These are phyloP conservation scores for Drosophila guanche DNA, from an alignment of 1,140 invertebrate species.

Conservation along the genomic window DNA sequence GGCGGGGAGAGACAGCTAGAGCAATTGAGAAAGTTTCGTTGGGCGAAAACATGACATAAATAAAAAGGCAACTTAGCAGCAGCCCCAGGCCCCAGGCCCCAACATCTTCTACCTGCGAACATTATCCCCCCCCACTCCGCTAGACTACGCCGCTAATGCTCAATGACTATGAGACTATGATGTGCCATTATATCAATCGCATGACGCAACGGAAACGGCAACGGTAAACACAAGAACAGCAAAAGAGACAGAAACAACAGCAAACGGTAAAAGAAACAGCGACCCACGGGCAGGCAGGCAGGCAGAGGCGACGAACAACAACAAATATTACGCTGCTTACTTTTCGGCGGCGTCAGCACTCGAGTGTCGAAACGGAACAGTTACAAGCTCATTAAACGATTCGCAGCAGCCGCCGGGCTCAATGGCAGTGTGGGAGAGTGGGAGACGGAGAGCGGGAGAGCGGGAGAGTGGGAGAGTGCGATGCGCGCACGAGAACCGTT, in stretches of 20 bases:
- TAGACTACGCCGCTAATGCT: not conserved
- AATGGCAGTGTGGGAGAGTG: not conserved
- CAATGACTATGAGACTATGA: conserved; percentile 28
- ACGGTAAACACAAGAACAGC: no score
- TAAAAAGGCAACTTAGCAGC: not conserved
- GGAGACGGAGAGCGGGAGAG: conserved; percentile 3
- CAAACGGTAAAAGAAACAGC: not conserved
- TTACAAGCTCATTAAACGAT: conserved; percentile 83
- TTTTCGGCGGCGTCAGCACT: conserved; percentile 59
- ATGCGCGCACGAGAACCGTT: conserved; percentile 61
- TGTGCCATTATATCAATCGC: conserved; percentile 55
- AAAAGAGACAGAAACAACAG: not conserved
- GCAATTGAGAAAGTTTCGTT: conserved; percentile 37
- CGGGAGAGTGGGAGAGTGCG: not conserved
- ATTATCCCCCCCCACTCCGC: no score
- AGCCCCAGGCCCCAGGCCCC: no score
- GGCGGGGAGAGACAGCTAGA: conserved; percentile 3
- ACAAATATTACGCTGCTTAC: conserved; percentile 8
- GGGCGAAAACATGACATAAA: conserved; percentile 32
- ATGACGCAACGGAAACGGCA: conserved; percentile 31
- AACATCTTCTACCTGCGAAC: no score
- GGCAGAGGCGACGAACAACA: conserved; percentile 18
- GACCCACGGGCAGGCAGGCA: not conserved
- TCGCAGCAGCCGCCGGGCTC: conserved; percentile 32
- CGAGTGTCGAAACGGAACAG: conserved; percentile 19